These are phyloP conservation scores for Hassar affinis DNA, from an alignment of 2,113 vertebrate genomes.

Conservation along the genomic window DNA sequence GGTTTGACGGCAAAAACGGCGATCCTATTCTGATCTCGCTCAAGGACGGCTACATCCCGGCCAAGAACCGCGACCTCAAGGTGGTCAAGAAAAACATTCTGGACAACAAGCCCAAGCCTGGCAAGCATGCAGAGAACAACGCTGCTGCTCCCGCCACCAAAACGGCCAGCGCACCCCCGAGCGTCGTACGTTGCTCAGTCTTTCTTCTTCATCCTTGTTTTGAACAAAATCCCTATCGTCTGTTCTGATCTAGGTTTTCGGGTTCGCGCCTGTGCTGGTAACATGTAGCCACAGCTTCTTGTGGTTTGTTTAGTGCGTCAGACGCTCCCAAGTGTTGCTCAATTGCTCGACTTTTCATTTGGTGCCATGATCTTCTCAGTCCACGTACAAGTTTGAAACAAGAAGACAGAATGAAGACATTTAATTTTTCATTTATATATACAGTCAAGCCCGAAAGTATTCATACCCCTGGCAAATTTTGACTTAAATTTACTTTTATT, in stretches of 20 bases:
- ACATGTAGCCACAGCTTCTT: not conserved
- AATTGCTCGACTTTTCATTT: not conserved
- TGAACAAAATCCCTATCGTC: not conserved
- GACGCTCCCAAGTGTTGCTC: not conserved
- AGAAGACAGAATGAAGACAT: not conserved
- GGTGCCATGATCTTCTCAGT: not conserved
- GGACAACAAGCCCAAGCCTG: slow-evolving; percentile 86
- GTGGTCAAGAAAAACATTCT: slow-evolving; percentile 94
- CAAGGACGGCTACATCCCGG: slow-evolving; percentile 89
- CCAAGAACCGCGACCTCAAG: slow-evolving; percentile 90
- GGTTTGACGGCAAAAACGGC: slow-evolving; percentile 91
- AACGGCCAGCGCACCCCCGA: slow-evolving; percentile 61
- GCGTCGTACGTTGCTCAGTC: not conserved
- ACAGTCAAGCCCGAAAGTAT: no score
- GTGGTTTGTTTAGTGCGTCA: not conserved
- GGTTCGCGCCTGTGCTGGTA: not conserved
- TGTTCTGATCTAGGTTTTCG: not conserved
- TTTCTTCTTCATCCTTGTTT: not conserved
- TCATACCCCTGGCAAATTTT: no score
- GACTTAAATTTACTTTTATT: no score
- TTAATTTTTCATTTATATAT: not conserved
- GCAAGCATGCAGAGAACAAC: slow-evolving; percentile 81
- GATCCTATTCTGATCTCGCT: slow-evolving; percentile 92
- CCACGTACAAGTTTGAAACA: not conserved
- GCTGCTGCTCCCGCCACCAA: slow-evolving; percentile 74